Conservation (phyloP, 23 tunicate species). For the Ascidia mentula region DNA sequence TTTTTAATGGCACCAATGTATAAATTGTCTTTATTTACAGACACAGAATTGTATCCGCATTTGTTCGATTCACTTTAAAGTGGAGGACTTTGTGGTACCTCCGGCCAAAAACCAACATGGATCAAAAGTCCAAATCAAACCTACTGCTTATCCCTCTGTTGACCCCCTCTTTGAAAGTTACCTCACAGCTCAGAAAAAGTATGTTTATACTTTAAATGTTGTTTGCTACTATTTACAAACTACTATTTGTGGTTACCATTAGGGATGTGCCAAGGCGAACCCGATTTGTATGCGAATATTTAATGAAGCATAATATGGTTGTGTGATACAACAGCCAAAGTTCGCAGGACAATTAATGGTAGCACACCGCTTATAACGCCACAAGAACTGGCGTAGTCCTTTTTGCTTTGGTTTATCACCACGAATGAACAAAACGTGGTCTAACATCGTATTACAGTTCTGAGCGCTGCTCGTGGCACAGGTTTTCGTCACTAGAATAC, state of each 20-base stretch:
- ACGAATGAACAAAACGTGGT: too few species aligned
- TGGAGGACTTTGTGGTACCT: not conserved
- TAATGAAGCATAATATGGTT: too few species aligned
- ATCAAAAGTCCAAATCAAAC: not conserved
- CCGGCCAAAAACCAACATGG: not conserved
- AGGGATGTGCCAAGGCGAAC: not conserved
- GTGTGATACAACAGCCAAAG: too few species aligned
- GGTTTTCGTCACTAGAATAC: too few species aligned
- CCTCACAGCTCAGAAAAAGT: not conserved
- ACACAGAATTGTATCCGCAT: not conserved
- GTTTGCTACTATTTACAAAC: not conserved
- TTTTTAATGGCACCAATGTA: too few species aligned
- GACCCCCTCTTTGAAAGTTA: slow-evolving; percentile 13
- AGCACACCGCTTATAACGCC: too few species aligned
- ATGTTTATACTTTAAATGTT: not conserved
- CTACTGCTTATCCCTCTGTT: not conserved
- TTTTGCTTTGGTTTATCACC: too few species aligned
- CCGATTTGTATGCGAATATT: too few species aligned
- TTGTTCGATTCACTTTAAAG: slow-evolving; percentile 15
- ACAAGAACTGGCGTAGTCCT: too few species aligned
- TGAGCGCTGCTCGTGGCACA: too few species aligned
- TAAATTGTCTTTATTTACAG: not conserved
- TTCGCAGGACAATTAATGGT: too few species aligned
- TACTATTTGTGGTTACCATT: not conserved
- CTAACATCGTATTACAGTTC: too few species aligned